A percentile compares a stretch with the other conserved stretches of the same genome.
phyloP scores from a whole-genome alignment of 2,888 invertebrate species.

The Leptinotarsa tumamoca region DNA sequence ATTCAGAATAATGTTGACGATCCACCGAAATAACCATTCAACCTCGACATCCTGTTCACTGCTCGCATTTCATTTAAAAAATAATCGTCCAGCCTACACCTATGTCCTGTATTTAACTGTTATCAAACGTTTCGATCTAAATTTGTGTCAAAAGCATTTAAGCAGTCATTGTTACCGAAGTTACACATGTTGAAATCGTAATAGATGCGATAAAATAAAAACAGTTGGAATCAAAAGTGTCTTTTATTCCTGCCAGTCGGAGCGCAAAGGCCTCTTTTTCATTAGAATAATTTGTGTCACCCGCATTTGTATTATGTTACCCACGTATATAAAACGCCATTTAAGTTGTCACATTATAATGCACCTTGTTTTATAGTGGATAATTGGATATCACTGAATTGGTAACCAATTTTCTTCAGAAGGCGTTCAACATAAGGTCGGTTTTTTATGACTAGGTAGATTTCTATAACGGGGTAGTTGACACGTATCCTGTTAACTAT shows the following conservation, averaged over 20 bases:
- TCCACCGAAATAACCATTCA: conserved; percentile 24
- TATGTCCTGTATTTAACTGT: conserved; percentile 42
- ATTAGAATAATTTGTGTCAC: conserved; percentile 44
- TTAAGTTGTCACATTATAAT: conserved; percentile 45
- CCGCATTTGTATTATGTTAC: conserved; percentile 42
- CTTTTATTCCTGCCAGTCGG: conserved; percentile 41
- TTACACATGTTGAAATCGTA: conserved; percentile 44
- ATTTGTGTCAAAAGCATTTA: conserved; percentile 44
- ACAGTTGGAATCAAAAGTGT: conserved; percentile 41
- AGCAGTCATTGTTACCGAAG: conserved; percentile 41
- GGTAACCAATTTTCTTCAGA: conserved; percentile 38
- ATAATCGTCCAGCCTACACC: conserved; percentile 37
- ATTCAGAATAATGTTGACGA: conserved; percentile 14
- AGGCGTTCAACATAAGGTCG: conserved; percentile 26
- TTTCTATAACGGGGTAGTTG: background rate
- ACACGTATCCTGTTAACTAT: background rate
- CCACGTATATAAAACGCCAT: conserved; percentile 42
- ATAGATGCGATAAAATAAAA: conserved; percentile 43
- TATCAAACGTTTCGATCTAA: conserved; percentile 41
- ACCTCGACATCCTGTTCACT: conserved; percentile 36
- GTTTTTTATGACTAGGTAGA: conserved; percentile 29
- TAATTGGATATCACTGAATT: conserved; percentile 43
- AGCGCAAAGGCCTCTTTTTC: conserved; percentile 43
- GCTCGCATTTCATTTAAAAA: conserved; percentile 33
- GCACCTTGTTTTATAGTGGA: conserved; percentile 43